Evolutionary conservation across 2,888 invertebrate genomes (phyloP), one percentile per base, ranked within the genome.

Genomic region (Aelia acuminata): DNA sequence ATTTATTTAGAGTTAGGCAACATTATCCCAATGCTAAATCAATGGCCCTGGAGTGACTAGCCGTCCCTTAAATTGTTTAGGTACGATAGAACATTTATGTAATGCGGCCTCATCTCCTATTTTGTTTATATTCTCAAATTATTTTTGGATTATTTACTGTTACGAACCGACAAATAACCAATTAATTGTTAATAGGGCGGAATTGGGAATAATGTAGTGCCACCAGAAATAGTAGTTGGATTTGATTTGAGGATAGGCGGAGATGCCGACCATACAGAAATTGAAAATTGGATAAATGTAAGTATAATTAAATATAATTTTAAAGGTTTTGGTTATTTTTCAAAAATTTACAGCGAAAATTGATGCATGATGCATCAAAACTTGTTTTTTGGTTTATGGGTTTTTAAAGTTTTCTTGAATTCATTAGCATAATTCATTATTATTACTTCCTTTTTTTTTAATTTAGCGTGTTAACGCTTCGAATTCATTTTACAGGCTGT

Each of bases 201-300:
- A 11, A 95, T 98, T 0, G 98, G 98, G 93, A 94, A 95, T 3
- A 98, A 98, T 92, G 98, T 98, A 0, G 94, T 99, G 47, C 98
- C 99, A 1, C 95, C 96, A 84, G 95, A 96, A 91, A 92, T 98
- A 90, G 94, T 94, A 0, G 96, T 95, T 0, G 94, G 95, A 89
- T 96, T 97, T 92, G 97, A 96, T 92, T 93, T 95, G 87, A 94
- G 98, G 85, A 92, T 97, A 48, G 95, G 95, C 0, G 94, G 95
- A 0, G 94, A 94, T 3, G 94, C 94, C 15, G 93, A 95, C 91
- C 94, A 95, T 84, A 92, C 92, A 0, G 93, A 94, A 90, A 95
- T 96, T 91, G 95, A 95, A 91, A 92, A 93, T 50, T 95, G 93
- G 92, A 94, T 96, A 89, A 93, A 91, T 22, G 91, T 92, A 87